Evolutionary conservation across 2,113 vertebrate genomes (phyloP).

Genomic region (Microcebus murinus): DNA sequence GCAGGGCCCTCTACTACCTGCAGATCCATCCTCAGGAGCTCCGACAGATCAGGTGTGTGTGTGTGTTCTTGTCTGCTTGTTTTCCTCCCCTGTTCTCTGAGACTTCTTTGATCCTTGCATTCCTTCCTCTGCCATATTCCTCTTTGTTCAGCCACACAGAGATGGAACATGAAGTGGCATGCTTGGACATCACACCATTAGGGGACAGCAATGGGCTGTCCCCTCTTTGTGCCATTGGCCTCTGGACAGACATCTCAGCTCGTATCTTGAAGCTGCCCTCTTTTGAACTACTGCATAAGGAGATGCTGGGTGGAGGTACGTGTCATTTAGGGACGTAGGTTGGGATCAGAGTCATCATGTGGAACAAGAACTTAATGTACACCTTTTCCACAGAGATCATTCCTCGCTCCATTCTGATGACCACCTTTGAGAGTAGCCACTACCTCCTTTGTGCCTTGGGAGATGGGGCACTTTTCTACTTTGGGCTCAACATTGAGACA

Average conservation of each 20-base stretch:
- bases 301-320: slow-evolving; percentile 99
- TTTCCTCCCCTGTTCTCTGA: accelerated
- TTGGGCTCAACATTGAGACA: slow-evolving; percentile 95
- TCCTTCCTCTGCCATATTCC: neutral
- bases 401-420: slow-evolving; percentile 99
- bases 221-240: slow-evolving; percentile 96
- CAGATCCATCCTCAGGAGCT: slow-evolving; percentile 96
- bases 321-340: neutral
- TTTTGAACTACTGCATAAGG: slow-evolving; percentile 96
- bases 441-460: slow-evolving; percentile 97
- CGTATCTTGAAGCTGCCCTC: slow-evolving; percentile 96
- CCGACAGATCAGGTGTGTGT: slow-evolving; percentile 93
- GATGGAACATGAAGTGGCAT: slow-evolving; percentile 99
- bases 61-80: accelerated
- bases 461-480: slow-evolving; percentile 99
- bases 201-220: slow-evolving; percentile 92
- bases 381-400: slow-evolving; percentile 92
- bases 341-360: neutral
- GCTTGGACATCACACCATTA: slow-evolving; percentile 97
- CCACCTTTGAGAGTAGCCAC: slow-evolving; percentile 98
- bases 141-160: slow-evolving; percentile 90
- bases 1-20: slow-evolving; percentile 95
- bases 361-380: neutral
- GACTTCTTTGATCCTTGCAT: too few relatives aligned
- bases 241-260: slow-evolving; percentile 99